Evolutionary conservation across 1,140 invertebrate species (phyloP).

Genomic region (Drosophila rhopaloa): DNA sequence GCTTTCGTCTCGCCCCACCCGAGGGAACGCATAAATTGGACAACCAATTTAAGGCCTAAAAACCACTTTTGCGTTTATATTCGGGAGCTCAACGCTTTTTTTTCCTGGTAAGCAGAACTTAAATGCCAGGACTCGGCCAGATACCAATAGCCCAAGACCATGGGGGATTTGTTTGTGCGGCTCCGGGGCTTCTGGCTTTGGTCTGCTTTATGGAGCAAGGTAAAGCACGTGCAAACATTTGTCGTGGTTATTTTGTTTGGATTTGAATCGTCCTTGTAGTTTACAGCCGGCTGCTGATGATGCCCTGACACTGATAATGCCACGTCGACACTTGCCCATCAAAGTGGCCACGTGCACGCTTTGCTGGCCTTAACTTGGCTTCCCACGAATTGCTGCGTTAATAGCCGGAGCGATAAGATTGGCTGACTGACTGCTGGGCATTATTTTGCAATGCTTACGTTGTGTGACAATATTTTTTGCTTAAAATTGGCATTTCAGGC

Average conservation of each 20-base stretch:
- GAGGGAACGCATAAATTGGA: conserved; percentile 75
- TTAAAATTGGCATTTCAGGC: neutral
- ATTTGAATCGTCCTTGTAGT: conserved; percentile 77
- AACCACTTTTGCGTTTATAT: conserved; percentile 80
- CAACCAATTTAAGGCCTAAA: conserved; percentile 82
- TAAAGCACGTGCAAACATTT: conserved; percentile 80
- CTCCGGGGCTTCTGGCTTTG: conserved; percentile 27
- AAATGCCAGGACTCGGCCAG: conserved; percentile 57
- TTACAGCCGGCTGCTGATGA: conserved; percentile 75
- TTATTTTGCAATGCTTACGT: conserved; percentile 49
- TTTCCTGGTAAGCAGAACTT: conserved; percentile 38
- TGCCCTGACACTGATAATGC: conserved; percentile 61
- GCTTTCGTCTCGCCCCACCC: conserved; percentile 23
- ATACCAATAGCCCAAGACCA: conserved; percentile 32
- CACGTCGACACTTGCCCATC: conserved; percentile 49
- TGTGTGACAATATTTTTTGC: conserved; percentile 54
- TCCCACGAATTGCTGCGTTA: conserved; percentile 71
- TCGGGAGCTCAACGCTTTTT: conserved; percentile 58
- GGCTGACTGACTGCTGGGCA: conserved; percentile 30
- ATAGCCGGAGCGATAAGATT: conserved; percentile 71
- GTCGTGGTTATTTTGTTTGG: conserved; percentile 81
- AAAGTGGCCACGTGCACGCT: conserved; percentile 61
- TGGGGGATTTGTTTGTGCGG: conserved; percentile 55
- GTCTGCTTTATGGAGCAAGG: conserved; percentile 70
- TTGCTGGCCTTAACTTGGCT: conserved; percentile 69